phyloP scores from a whole-genome alignment of 1,140 invertebrate genomes.

The Polypedilum vanderplanki region DNA sequence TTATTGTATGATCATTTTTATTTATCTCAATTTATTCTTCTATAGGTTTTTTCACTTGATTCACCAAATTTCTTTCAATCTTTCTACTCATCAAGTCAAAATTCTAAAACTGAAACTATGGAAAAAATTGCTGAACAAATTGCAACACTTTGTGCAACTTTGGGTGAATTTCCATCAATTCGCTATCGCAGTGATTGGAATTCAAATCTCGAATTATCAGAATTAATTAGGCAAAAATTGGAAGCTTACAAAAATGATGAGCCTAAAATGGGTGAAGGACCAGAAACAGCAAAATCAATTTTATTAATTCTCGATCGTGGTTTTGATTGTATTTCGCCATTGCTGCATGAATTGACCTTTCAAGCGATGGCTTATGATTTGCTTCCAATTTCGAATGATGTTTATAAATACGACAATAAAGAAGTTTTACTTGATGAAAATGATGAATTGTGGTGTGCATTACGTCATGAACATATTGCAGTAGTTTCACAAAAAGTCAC shows the following conservation, averaged over 20 bases:
- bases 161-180: constrained; percentile 97
- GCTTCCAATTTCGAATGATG: constrained; percentile 97
- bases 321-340: constrained; percentile 95
- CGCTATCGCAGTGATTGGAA: constrained; percentile 95
- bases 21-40: neutral
- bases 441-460: constrained; percentile 96
- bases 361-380: constrained; percentile 99
- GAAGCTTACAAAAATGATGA: constrained; percentile 99
- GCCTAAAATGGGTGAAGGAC: constrained; percentile 99
- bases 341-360: constrained; percentile 95
- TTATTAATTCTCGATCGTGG: constrained; percentile 95
- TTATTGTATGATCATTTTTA: neutral
- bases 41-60: constrained; percentile 93
- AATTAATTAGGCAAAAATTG: constrained; percentile 95
- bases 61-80: constrained; percentile 93
- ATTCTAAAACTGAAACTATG: constrained; percentile 72
- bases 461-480: constrained; percentile 98
- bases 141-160: constrained; percentile 95
- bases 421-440: constrained; percentile 98
- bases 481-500: constrained; percentile 89
- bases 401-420: constrained; percentile 84
- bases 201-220: constrained; percentile 92
- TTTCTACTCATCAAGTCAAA: constrained; percentile 85
- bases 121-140: constrained; percentile 96
- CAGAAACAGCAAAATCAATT: constrained; percentile 91